Conservation (phyloP, 2,797 vertebrate species). For the Acrossocheilus fasciatus region DNA sequence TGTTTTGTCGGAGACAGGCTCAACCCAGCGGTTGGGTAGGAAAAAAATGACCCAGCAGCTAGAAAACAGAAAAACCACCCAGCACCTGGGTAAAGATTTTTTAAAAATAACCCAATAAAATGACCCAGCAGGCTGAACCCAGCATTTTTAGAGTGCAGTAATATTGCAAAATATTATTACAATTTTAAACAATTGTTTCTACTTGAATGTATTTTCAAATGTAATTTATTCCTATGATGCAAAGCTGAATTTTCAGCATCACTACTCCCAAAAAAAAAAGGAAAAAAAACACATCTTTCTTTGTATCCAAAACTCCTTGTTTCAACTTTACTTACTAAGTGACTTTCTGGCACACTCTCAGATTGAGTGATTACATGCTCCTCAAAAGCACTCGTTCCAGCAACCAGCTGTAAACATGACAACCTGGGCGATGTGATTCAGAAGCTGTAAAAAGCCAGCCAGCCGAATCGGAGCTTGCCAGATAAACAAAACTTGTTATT, state of each 20-base stretch:
- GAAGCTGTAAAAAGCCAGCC: slow-evolving; percentile 14
- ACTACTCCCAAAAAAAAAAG: not conserved
- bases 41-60: no score
- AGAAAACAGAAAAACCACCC: no score
- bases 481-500: slow-evolving; percentile 1
- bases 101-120: no score
- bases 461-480: slow-evolving; percentile 12
- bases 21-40: no score
- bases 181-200: not conserved
- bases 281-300: not conserved
- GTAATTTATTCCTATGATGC: not conserved
- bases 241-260: not conserved
- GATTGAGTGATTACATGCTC: not conserved
- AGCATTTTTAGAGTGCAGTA: no score
- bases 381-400: not conserved
- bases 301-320: not conserved
- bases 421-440: not conserved
- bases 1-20: no score
- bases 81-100: no score
- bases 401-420: slow-evolving; percentile 13
- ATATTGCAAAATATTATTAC: not conserved
- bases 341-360: not conserved
- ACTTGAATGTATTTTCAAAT: not conserved
- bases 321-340: not conserved
- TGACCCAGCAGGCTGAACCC: no score